Conservation (phyloP, 1,140 invertebrate species). For the Hyposmocoma kahamanoa region DNA sequence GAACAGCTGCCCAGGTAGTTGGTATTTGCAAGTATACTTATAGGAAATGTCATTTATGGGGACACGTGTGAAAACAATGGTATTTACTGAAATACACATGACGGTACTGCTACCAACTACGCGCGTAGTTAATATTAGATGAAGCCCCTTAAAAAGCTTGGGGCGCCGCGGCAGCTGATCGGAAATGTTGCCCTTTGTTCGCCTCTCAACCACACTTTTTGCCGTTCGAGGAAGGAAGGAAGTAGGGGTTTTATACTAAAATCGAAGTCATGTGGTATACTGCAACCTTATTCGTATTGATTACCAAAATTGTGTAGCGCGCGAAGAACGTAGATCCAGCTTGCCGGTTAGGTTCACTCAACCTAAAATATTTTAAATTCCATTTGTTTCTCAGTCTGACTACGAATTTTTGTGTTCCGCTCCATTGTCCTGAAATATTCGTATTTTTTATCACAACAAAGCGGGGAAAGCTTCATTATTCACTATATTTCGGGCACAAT, state of each 20-base stretch:
- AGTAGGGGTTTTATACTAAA: slow-evolving; percentile 23
- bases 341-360: no score
- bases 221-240: slow-evolving; percentile 51
- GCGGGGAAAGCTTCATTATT: slow-evolving; percentile 60
- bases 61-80: no score
- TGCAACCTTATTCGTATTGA: no score
- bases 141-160: slow-evolving; percentile 58
- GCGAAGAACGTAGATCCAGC: no score
- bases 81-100: no score
- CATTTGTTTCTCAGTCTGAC: slow-evolving; percentile 15
- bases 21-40: no score
- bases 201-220: slow-evolving; percentile 42
- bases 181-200: slow-evolving; percentile 68
- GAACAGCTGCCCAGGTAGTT: no score
- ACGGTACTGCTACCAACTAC: neutral
- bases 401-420: slow-evolving; percentile 42
- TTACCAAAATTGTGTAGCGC: no score
- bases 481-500: slow-evolving; percentile 51
- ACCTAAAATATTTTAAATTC: no score
- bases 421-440: slow-evolving; percentile 56
- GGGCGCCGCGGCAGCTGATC: slow-evolving; percentile 60
- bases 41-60: no score
- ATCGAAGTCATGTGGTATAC: no score
- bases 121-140: slow-evolving; percentile 44
- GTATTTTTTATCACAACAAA: slow-evolving; percentile 57